Percentiles rank a stretch among this genome's conserved stretches.
These are phyloP conservation scores for Isichthys henryi DNA, from an alignment of 2,113 vertebrate genomes.

Conservation along the genomic window DNA sequence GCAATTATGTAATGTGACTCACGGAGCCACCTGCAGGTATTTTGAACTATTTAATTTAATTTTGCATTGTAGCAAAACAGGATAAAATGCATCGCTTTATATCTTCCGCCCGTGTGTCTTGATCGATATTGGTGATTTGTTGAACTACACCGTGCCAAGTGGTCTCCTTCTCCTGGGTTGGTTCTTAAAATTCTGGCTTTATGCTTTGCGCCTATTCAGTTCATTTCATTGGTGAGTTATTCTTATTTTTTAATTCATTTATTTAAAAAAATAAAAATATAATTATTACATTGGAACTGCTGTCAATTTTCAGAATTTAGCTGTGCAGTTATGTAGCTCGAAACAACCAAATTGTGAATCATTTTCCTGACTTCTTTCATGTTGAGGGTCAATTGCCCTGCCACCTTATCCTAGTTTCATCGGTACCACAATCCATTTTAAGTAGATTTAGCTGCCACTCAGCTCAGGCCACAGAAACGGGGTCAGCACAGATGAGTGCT, in stretches of 20 bases:
- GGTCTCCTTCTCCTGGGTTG: neutral
- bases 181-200: neutral
- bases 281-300: neutral
- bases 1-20: neutral
- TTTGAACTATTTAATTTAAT: neutral
- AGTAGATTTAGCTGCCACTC: neutral
- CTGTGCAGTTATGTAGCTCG: neutral
- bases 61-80: neutral
- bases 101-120: neutral
- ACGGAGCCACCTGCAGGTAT: neutral
- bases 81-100: neutral
- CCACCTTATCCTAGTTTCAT: neutral
- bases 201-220: neutral
- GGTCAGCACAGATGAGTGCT: neutral
- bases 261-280: neutral
- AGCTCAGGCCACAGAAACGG: neutral
- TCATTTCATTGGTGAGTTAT: neutral
- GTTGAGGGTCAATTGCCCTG: neutral
- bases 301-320: neutral
- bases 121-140: neutral
- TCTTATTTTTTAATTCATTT: neutral
- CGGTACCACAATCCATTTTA: neutral
- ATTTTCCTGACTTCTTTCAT: neutral
- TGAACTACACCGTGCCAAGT: neutral
- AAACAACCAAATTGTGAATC: neutral